These are phyloP conservation scores for Danio choprae DNA, from an alignment of 2,797 vertebrate genomes.

Conservation along the genomic window DNA sequence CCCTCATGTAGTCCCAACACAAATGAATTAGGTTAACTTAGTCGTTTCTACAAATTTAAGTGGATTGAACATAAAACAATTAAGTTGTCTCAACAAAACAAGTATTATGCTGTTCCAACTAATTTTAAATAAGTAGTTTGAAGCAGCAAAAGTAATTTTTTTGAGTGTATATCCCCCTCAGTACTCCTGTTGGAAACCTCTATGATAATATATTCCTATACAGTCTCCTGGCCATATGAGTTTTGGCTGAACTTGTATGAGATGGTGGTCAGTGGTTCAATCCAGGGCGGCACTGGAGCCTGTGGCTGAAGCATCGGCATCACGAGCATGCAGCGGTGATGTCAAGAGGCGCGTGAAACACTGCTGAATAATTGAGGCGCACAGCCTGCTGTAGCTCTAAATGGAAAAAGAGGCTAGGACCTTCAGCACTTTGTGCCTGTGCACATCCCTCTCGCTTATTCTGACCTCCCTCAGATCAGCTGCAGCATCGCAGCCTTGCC, in stretches of 20 bases:
- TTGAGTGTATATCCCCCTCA: not conserved
- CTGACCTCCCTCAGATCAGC: slow-evolving; percentile 50
- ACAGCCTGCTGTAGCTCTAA: slow-evolving; percentile 62
- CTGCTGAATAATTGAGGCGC: slow-evolving; percentile 76
- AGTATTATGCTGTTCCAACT: too few relatives aligned
- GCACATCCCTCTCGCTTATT: slow-evolving; percentile 13
- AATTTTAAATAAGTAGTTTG: too few relatives aligned
- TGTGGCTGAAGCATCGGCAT: slow-evolving; percentile 8
- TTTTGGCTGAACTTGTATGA: not conserved
- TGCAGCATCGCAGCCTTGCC: slow-evolving; percentile 53
- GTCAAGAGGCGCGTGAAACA: slow-evolving; percentile 45
- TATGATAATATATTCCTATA: not conserved
- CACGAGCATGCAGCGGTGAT: slow-evolving; percentile 40
- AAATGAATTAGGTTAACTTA: too few relatives aligned
- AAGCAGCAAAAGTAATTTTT: not conserved
- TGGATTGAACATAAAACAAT: too few relatives aligned
- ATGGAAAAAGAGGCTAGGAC: slow-evolving; percentile 64
- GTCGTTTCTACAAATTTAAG: too few relatives aligned
- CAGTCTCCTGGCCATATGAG: not conserved
- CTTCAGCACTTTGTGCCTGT: slow-evolving; percentile 47
- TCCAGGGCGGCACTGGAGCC: slow-evolving; percentile 16
- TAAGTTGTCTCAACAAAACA: too few relatives aligned
- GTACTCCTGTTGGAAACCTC: not conserved
- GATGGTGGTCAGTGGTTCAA: slow-evolving; percentile 2
- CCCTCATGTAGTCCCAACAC: too few relatives aligned